Base-by-base conservation (phyloP, 1,140 invertebrate genomes). In the Rhopalosiphum padi region DNA sequence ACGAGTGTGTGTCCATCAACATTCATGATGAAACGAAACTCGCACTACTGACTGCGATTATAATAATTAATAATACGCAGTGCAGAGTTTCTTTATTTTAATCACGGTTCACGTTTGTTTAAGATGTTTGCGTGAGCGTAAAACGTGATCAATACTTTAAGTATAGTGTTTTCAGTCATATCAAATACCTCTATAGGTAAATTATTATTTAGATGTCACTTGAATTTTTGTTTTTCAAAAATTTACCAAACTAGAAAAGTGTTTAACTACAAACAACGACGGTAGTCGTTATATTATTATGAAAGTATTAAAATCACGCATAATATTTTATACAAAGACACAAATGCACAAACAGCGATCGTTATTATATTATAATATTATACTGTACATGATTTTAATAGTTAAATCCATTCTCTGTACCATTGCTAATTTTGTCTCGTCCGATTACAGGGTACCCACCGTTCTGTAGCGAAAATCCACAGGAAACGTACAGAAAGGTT, bases 401-500 rank as follows among this genome's bases (percentile, higher is more conserved):
- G 48, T 51, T n/a, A 35, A 77, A n/a, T 77, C n/a, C 60, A 35
- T 77, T 77, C 15, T n/a, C 18, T n/a, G 6, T 60, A 25, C 22
- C 83, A 18, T 85, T 25, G 41, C 41, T 25, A 83, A 48, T 37
- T 51, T 48, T 1, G 43, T 48, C 2, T 82, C 60, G 2, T 89
- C 77, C 11, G 41, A 41, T 95, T 94, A 22, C 94, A 97, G 97
- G 99, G 85, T 99, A 99, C 96, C 99, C 99, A 94, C 99, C 99
- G 77, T 99, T 99, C 95, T 99, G 99, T 95, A 99, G 99, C 60
- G 99, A 99, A 95, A 99, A 99, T 95, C 99, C 99, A 25, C 99
- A 99, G 96, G 99, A 99, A 96, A 99, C 99, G 35, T 99, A 99
- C 96, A 97, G 98, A 91, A 99, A 99, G 96, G 99, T 99, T 89